A percentile compares a stretch with the other conserved stretches of the same genome.
phyloP scores from a whole-genome alignment of 1,140 invertebrate genomes.

The Drosophila ananassae region DNA sequence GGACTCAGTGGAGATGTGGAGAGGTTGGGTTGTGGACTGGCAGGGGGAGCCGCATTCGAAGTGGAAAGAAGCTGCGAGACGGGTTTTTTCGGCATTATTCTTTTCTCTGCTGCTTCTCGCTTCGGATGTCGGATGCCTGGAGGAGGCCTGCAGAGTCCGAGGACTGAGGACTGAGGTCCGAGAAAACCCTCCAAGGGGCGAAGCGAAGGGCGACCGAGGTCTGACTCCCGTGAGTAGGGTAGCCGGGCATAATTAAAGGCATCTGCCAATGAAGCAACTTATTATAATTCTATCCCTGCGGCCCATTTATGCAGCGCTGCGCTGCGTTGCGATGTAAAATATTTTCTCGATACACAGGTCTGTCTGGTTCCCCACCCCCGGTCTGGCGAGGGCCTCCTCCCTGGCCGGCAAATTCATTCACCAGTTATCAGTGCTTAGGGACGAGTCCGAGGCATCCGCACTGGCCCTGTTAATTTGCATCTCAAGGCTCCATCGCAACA shows the following conservation, averaged over 20 bases:
- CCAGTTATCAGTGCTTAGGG: conserved; percentile 45
- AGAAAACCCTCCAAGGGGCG: conserved; percentile 22
- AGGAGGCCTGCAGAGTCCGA: conserved; percentile 22
- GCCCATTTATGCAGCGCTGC: conserved; percentile 70
- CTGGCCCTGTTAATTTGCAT: conserved; percentile 64
- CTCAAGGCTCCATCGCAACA: conserved; percentile 29
- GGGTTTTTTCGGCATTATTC: conserved; percentile 16
- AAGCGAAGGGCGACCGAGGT: not conserved
- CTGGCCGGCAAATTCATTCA: conserved; percentile 42
- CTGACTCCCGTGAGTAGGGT: conserved; percentile 27
- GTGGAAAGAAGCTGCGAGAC: conserved; percentile 9
- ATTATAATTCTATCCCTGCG: conserved; percentile 82
- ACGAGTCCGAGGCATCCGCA: conserved; percentile 9
- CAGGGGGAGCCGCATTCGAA: not conserved
- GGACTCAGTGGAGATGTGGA: conserved; percentile 9
- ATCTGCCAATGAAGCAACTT: conserved; percentile 79
- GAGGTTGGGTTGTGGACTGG: not conserved
- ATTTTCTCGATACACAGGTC: conserved; percentile 54
- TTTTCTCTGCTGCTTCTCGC: not conserved
- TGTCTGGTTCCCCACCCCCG: conserved; percentile 20
- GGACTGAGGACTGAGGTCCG: not conserved
- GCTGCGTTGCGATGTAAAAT: conserved; percentile 30
- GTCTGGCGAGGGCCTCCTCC: not conserved
- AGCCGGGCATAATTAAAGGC: conserved; percentile 67
- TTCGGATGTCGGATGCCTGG: conserved; percentile 1